phyloP scores from a whole-genome alignment of 92 coral and sea anemone genomes.

The Nematostella vectensis region DNA sequence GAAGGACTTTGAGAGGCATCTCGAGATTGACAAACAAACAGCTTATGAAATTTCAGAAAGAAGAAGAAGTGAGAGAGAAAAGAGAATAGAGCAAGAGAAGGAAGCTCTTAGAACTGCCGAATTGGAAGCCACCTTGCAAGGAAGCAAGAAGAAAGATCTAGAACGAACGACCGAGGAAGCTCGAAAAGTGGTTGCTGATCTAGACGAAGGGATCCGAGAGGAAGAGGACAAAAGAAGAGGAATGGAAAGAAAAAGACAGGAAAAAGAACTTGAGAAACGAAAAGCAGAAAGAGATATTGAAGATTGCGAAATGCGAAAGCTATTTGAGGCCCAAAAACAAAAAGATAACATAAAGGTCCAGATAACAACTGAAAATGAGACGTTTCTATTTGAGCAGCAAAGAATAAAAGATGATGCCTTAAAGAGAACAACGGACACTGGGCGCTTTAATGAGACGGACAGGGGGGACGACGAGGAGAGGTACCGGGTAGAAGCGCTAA shows the following conservation, averaged over 20 bases:
- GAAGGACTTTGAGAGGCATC: conserved; percentile 1
- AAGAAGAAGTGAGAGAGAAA: conserved; percentile 14
- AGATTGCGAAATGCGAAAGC: conserved; percentile 30
- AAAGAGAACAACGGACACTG: background rate
- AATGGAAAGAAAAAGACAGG: conserved; percentile 17
- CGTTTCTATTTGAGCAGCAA: background rate
- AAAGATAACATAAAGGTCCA: background rate
- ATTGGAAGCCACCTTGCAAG: conserved; percentile 25
- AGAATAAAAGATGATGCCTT: background rate
- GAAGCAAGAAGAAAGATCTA: conserved; percentile 23
- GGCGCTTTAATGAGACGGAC: background rate
- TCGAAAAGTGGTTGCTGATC: conserved; percentile 15
- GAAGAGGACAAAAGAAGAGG: conserved; percentile 29
- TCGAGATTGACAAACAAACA: conserved; percentile 7
- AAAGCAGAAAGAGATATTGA: conserved; percentile 20
- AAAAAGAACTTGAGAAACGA: conserved; percentile 25
- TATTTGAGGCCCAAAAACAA: conserved; percentile 27
- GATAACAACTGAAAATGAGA: background rate
- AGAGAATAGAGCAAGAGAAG: conserved; percentile 28
- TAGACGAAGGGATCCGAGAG: conserved; percentile 31
- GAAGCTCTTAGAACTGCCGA: conserved; percentile 38
- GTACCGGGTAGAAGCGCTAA: conserved; percentile 38
- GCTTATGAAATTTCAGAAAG: background rate
- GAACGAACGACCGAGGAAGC: conserved; percentile 35
- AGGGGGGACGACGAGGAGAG: conserved; percentile 15